These are phyloP conservation scores for Galerucella pusilla DNA, from an alignment of 2,888 invertebrate species.

Conservation along the genomic window DNA sequence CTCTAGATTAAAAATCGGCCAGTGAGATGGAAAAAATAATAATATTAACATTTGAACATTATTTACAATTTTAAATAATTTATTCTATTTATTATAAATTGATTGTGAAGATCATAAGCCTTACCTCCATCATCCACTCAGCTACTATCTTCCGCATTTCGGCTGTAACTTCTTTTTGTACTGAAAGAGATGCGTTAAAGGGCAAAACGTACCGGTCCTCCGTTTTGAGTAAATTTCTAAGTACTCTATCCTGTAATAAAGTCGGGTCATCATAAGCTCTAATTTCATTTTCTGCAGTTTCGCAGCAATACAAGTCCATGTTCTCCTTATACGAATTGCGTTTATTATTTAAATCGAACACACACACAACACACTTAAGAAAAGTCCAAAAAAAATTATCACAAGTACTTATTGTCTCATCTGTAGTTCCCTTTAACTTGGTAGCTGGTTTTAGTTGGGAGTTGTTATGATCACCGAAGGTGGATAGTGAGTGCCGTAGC, in stretches of 20 bases:
- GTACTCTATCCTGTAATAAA: conserved; percentile 79
- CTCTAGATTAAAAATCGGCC: neutral
- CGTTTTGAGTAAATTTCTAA: conserved; percentile 83
- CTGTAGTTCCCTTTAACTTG: conserved; percentile 35
- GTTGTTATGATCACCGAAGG: conserved; percentile 32
- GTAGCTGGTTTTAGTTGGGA: conserved; percentile 8
- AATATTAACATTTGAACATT: neutral
- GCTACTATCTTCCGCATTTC: conserved; percentile 93
- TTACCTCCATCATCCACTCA: conserved; percentile 98
- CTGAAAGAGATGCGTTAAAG: conserved; percentile 76
- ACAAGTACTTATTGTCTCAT: conserved; percentile 43
- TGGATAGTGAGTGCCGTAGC: conserved; percentile 18
- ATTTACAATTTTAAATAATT: too few relatives aligned
- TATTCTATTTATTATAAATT: too few relatives aligned
- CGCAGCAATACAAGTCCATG: conserved; percentile 64
- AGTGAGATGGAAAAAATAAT: neutral
- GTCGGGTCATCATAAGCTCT: conserved; percentile 74
- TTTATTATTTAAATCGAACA: conserved; percentile 34
- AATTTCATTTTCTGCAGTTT: conserved; percentile 58
- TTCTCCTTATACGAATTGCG: conserved; percentile 34
- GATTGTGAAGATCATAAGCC: conserved; percentile 22
- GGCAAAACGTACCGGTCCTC: conserved; percentile 87
- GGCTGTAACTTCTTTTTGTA: conserved; percentile 90
- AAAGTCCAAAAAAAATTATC: conserved; percentile 38
- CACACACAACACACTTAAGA: conserved; percentile 44